These are phyloP conservation scores for Montipora foliosa DNA, from an alignment of 64 coral and sea anemone genomes.

Conservation along the genomic window DNA sequence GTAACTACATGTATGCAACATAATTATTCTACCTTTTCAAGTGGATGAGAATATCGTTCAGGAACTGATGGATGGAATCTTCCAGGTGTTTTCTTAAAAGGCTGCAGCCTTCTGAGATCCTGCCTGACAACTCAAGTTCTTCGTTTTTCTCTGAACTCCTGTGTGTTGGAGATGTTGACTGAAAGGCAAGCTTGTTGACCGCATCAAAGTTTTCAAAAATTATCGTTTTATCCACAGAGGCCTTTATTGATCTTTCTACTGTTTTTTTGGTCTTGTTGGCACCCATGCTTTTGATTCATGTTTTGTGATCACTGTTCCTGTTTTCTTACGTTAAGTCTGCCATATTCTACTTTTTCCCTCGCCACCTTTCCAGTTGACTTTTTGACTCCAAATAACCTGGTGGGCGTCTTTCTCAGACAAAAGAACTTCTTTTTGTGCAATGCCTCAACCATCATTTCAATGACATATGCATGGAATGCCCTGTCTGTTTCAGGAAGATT, in stretches of 20 bases:
- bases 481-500: slow-evolving; percentile 26
- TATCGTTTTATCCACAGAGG: slow-evolving; percentile 1
- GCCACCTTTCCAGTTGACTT: slow-evolving; percentile 51
- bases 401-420: slow-evolving; percentile 16
- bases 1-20: too few relatives aligned
- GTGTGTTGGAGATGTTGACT: too few relatives aligned
- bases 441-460: slow-evolving; percentile 45
- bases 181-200: slow-evolving; percentile 6
- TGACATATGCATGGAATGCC: slow-evolving; percentile 38
- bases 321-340: slow-evolving; percentile 31
- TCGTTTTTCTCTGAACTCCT: too few relatives aligned
- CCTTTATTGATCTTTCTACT: slow-evolving; percentile 12
- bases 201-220: slow-evolving; percentile 14
- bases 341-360: not conserved
- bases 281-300: slow-evolving; percentile 34
- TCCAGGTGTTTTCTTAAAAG: too few relatives aligned
- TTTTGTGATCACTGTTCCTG: slow-evolving; percentile 33
- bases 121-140: too few relatives aligned
- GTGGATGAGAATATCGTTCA: too few relatives aligned
- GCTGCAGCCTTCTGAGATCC: too few relatives aligned
- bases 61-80: too few relatives aligned
- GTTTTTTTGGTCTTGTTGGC: slow-evolving; percentile 41
- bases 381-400: slow-evolving; percentile 43
- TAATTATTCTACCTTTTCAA: too few relatives aligned
- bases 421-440: slow-evolving; percentile 39